Conservation (phyloP, 2,113 vertebrate species). For the Catharus minimus region DNA sequence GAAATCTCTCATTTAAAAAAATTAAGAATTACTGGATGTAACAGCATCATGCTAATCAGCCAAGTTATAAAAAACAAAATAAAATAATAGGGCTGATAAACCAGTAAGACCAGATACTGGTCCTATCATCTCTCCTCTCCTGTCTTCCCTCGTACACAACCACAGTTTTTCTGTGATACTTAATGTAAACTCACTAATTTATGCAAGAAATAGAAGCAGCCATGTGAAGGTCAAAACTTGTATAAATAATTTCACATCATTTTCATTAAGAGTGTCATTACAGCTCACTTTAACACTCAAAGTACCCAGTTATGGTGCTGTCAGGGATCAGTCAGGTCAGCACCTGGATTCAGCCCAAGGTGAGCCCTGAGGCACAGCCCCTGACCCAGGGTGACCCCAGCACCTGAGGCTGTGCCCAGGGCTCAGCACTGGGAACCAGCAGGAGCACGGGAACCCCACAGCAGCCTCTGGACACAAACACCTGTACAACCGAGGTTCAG, state of each 20-base stretch:
- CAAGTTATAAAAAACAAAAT: background rate
- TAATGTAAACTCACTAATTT: background rate
- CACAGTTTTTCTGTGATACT: background rate
- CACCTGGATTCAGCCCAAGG: rapidly evolving
- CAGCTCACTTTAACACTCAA: background rate
- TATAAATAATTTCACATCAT: background rate
- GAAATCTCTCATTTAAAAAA: background rate
- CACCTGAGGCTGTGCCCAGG: background rate
- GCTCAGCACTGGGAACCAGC: no score
- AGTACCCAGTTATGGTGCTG: rapidly evolving
- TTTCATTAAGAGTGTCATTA: no score
- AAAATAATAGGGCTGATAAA: background rate
- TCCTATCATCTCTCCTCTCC: background rate
- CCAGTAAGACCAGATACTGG: background rate
- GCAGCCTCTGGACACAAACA: background rate
- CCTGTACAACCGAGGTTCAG: rapidly evolving
- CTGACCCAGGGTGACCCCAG: rapidly evolving
- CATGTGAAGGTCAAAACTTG: background rate
- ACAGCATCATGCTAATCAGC: background rate
- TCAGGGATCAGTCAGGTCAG: background rate
- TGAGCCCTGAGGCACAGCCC: rapidly evolving
- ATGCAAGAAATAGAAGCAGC: background rate
- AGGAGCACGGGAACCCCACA: no score
- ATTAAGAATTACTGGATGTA: background rate
- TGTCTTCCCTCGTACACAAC: background rate